A percentile compares a stretch with the other conserved stretches of the same genome.
Evolutionary conservation across 2,888 invertebrate genomes (phyloP).

Genomic region (Volucella inanis): DNA sequence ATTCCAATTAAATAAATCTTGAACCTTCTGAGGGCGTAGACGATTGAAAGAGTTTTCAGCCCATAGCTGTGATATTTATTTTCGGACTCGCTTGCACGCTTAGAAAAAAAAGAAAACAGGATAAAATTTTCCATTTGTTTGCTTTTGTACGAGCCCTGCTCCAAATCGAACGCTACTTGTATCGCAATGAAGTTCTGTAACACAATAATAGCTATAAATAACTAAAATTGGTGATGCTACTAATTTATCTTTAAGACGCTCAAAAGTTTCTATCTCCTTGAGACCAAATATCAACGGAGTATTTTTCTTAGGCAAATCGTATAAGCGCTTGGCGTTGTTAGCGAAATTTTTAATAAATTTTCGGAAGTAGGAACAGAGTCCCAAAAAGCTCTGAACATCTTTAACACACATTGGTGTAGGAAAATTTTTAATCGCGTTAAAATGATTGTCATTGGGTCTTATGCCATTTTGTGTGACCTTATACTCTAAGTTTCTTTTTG

Average conservation of each 20-base stretch:
- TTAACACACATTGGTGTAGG: no score
- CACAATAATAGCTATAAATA: constrained; percentile 75
- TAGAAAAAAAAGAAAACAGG: constrained; percentile 77
- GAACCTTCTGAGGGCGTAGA: constrained; percentile 29
- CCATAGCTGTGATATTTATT: constrained; percentile 69
- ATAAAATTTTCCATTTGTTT: constrained; percentile 75
- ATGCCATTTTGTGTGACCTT: constrained; percentile 10
- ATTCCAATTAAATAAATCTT: constrained; percentile 55
- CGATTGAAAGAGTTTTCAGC: no score
- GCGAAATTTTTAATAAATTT: no score
- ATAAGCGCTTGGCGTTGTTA: no score
- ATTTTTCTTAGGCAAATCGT: constrained; percentile 4
- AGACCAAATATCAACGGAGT: constrained; percentile 23
- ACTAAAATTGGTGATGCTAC: constrained; percentile 76
- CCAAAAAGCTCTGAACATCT: no score
- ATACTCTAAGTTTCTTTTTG: constrained; percentile 6
- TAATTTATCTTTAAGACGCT: constrained; percentile 48
- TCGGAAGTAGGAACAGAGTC: no score
- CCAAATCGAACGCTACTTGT: constrained; percentile 76
- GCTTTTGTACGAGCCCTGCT: constrained; percentile 75
- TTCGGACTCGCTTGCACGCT: constrained; percentile 75
- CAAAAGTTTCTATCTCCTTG: constrained; percentile 27
- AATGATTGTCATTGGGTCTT: background rate
- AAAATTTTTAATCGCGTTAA: background rate
- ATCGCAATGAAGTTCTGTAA: constrained; percentile 78